phyloP scores from a whole-genome alignment of 1,140 invertebrate species.

The Drosophila tani region DNA sequence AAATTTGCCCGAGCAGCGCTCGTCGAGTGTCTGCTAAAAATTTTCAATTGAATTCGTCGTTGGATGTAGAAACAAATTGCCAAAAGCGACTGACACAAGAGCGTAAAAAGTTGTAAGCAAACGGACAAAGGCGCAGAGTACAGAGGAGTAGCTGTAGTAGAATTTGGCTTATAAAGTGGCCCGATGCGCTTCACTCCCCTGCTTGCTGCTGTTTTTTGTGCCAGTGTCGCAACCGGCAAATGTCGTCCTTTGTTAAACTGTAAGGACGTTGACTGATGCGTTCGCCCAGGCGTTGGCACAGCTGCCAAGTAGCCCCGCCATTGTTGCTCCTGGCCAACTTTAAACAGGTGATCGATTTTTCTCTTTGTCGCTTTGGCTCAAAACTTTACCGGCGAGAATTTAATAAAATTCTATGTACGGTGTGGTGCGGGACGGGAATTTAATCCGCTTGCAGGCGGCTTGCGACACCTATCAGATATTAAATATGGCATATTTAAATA shows the following conservation, averaged over 20 bases:
- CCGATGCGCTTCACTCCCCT: conserved; percentile 20
- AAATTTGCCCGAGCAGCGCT: conserved; percentile 62
- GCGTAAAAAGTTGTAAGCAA: conserved; percentile 57
- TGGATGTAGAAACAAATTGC: conserved; percentile 76
- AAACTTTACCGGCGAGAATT: conserved; percentile 37
- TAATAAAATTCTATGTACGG: conserved; percentile 44
- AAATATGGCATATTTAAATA: conserved; percentile 59
- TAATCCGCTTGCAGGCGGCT: conserved; percentile 59
- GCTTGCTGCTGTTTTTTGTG: conserved; percentile 20
- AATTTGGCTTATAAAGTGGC: conserved; percentile 81
- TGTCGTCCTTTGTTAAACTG: conserved; percentile 77
- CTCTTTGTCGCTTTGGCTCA: conserved; percentile 35
- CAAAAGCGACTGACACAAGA: conserved; percentile 50
- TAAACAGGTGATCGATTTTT: conserved; percentile 78
- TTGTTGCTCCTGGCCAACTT: conserved; percentile 52
- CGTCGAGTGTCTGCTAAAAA: conserved; percentile 67
- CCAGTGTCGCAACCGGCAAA: conserved; percentile 47
- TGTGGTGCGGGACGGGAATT: conserved; percentile 28
- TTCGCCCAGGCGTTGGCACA: conserved; percentile 68
- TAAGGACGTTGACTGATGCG: conserved; percentile 81
- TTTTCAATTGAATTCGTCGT: conserved; percentile 77
- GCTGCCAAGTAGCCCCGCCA: conserved; percentile 70
- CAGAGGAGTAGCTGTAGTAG: conserved; percentile 27
- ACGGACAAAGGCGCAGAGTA: conserved; percentile 69
- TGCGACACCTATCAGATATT: conserved; percentile 51